A percentile compares a stretch with the other conserved stretches of the same genome.
Conservation (phyloP, 2,888 invertebrate genomes). For the Cremastobaeus sp. region DNA sequence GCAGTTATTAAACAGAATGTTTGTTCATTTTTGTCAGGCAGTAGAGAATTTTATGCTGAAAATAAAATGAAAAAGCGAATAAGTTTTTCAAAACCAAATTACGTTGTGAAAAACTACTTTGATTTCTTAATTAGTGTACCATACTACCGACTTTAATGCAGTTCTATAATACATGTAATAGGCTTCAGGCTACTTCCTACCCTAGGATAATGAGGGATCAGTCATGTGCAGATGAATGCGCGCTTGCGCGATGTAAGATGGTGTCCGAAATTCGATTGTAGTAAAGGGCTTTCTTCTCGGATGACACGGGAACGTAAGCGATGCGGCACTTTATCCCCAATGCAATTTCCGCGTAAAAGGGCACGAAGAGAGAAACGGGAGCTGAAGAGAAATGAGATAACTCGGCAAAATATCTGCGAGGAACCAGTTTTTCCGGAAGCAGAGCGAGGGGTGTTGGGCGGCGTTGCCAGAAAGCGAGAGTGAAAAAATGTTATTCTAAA, state of each 20-base stretch:
- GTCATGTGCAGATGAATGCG: slow-evolving; percentile 23
- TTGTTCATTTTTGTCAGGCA: no score
- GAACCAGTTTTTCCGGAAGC: slow-evolving; percentile 21
- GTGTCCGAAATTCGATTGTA: slow-evolving; percentile 59
- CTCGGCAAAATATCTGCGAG: slow-evolving; percentile 40
- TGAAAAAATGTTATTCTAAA: slow-evolving; percentile 22
- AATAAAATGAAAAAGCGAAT: no score
- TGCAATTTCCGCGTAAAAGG: slow-evolving; percentile 61
- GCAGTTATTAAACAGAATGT: no score
- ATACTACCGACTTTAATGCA: no score
- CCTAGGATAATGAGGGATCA: slow-evolving; percentile 17
- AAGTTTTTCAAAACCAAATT: no score
- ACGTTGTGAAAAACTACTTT: no score
- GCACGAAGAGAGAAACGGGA: slow-evolving; percentile 55
- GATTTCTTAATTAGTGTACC: no score
- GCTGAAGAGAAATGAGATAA: slow-evolving; percentile 54
- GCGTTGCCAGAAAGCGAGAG: no score
- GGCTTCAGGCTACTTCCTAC: no score
- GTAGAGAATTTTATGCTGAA: no score
- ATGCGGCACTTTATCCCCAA: slow-evolving; percentile 61
- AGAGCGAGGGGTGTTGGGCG: neutral
- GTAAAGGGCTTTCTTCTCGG: slow-evolving; percentile 58
- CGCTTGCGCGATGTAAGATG: slow-evolving; percentile 30
- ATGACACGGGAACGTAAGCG: slow-evolving; percentile 59
- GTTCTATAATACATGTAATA: no score